These are phyloP conservation scores for Xylota sylvarum DNA, from an alignment of 2,888 invertebrate genomes.

Conservation along the genomic window DNA sequence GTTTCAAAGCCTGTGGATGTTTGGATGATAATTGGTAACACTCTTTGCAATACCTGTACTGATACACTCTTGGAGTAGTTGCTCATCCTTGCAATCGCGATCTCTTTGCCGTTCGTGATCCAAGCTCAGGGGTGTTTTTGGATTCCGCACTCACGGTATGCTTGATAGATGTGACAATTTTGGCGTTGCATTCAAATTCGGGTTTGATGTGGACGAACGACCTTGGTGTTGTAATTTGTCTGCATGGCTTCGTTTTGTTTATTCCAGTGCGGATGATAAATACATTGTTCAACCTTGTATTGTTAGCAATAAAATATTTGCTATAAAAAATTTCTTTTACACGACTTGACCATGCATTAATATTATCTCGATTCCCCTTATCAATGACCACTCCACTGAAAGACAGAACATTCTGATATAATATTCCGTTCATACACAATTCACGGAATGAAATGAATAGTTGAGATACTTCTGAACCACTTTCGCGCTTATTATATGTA, in stretches of 20 bases:
- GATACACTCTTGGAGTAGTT: slow-evolving; percentile 84
- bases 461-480: too few relatives aligned
- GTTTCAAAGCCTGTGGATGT: too few relatives aligned
- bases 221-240: slow-evolving; percentile 66
- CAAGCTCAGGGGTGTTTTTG: slow-evolving; percentile 79
- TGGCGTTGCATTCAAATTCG: slow-evolving; percentile 80
- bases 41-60: slow-evolving; percentile 84
- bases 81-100: slow-evolving; percentile 84
- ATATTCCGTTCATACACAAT: too few relatives aligned
- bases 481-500: too few relatives aligned
- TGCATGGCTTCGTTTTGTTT: slow-evolving; percentile 84
- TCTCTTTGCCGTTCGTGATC: slow-evolving; percentile 80
- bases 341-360: too few relatives aligned
- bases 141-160: slow-evolving; percentile 72
- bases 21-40: slow-evolving; percentile 54
- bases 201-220: slow-evolving; percentile 79
- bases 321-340: too few relatives aligned
- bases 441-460: too few relatives aligned
- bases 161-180: slow-evolving; percentile 81
- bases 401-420: too few relatives aligned
- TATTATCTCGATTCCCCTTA: too few relatives aligned
- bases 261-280: slow-evolving; percentile 92
- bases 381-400: too few relatives aligned
- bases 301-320: too few relatives aligned
- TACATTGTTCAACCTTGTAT: too few relatives aligned